Evolutionary conservation across 2,797 vertebrate species (phyloP).

Genomic region (Coranthus polyacanthus): DNA sequence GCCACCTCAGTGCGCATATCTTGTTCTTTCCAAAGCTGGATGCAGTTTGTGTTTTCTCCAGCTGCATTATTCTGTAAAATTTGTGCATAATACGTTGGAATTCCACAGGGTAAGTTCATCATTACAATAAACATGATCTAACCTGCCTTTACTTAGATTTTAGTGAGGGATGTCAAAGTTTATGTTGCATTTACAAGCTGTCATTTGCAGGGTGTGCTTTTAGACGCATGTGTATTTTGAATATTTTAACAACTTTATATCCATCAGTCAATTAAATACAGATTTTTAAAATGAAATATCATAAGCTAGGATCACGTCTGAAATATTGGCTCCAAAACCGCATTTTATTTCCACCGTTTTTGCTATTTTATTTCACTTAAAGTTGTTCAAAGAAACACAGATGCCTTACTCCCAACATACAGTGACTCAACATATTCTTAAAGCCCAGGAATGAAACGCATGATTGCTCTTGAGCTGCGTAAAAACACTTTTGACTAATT

Average conservation of each 20-base stretch:
- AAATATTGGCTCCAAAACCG: background rate
- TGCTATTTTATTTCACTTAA: slow-evolving; percentile 24
- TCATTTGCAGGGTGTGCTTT: background rate
- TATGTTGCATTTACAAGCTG: background rate
- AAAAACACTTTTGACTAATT: too few relatives aligned
- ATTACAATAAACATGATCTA: background rate
- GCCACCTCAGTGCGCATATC: slow-evolving; percentile 24
- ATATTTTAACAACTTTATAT: slow-evolving; percentile 26
- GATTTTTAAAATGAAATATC: background rate
- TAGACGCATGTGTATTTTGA: slow-evolving; percentile 22
- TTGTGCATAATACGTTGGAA: background rate
- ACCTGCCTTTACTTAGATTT: background rate
- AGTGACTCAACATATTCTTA: background rate
- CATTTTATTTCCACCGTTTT: slow-evolving; percentile 15
- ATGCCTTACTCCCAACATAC: background rate
- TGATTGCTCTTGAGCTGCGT: background rate
- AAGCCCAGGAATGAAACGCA: background rate
- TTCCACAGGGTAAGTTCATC: background rate
- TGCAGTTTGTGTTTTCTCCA: slow-evolving; percentile 74
- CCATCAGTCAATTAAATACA: background rate
- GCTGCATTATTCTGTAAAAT: slow-evolving; percentile 40
- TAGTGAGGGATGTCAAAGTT: background rate
- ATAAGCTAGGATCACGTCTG: background rate
- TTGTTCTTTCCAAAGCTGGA: slow-evolving; percentile 18
- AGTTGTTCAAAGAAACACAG: slow-evolving; percentile 71